A percentile compares a stretch with the other conserved stretches of the same genome.
Evolutionary conservation across 2,113 vertebrate genomes (phyloP).

Genomic region (Sorex araneus): DNA sequence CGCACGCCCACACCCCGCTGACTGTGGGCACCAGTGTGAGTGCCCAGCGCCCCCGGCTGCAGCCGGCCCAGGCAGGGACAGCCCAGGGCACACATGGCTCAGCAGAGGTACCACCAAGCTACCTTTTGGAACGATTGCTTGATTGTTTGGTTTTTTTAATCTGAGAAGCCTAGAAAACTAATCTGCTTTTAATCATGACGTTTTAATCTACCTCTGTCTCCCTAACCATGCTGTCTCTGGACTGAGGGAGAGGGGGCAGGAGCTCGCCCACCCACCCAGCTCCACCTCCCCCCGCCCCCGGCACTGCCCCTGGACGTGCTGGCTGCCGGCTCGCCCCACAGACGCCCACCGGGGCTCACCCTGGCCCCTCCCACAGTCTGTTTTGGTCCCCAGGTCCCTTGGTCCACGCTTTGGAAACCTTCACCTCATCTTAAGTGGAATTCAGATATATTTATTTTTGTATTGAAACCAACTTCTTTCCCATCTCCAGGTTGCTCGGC

Average conservation of each 20-base stretch:
- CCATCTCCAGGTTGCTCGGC: constrained; percentile 30
- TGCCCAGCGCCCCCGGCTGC: constrained; percentile 68
- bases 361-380: not conserved
- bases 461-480: constrained; percentile 63
- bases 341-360: constrained; percentile 61
- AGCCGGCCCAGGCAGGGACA: constrained; percentile 78
- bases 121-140: constrained; percentile 88
- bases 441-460: constrained; percentile 75
- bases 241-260: constrained; percentile 83
- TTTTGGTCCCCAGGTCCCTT: constrained; percentile 38
- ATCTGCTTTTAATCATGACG: constrained; percentile 93
- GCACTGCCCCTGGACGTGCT: constrained; percentile 83
- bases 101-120: constrained; percentile 87
- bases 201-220: constrained; percentile 99
- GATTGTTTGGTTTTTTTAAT: constrained; percentile 87
- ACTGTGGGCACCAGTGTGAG: constrained; percentile 55
- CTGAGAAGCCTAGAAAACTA: constrained; percentile 88
- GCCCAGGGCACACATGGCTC: constrained; percentile 76
- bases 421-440: constrained; percentile 75
- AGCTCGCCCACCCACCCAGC: constrained; percentile 51
- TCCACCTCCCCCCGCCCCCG: not conserved
- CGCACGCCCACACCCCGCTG: constrained; percentile 70
- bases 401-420: constrained; percentile 79
- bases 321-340: constrained; percentile 77
- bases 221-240: constrained; percentile 92